Evolutionary conservation across 2,797 vertebrate genomes (phyloP).

Genomic region (Pangasius krempfi): DNA sequence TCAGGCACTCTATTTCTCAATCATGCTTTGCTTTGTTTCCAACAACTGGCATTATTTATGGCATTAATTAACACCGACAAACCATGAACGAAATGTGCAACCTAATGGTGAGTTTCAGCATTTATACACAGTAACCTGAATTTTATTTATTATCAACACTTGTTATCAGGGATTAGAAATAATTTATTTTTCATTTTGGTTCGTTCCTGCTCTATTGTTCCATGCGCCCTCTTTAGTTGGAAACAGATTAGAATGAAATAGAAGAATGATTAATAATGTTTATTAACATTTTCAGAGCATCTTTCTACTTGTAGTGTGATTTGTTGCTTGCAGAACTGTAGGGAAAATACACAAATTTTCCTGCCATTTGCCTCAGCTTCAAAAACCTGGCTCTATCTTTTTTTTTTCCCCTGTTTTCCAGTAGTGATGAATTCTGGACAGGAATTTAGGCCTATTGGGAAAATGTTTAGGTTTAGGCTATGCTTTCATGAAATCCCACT

Average conservation of each 20-base stretch:
- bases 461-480: neutral
- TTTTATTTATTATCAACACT: neutral
- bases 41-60: neutral
- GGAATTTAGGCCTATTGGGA: neutral
- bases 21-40: neutral
- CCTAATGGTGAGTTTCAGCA: neutral
- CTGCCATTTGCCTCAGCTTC: neutral
- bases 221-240: neutral
- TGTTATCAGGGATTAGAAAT: neutral
- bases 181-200: neutral
- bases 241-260: neutral
- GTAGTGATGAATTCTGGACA: neutral
- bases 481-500: neutral
- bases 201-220: neutral
- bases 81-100: neutral
- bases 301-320: neutral
- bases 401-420: neutral
- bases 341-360: neutral
- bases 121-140: neutral
- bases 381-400: neutral
- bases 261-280: neutral
- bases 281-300: too few relatives aligned
- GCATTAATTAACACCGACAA: constrained; percentile 7
- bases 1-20: neutral
- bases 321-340: neutral